phyloP scores from a whole-genome alignment of 1,140 invertebrate genomes.

The Bombus pascuorum region DNA sequence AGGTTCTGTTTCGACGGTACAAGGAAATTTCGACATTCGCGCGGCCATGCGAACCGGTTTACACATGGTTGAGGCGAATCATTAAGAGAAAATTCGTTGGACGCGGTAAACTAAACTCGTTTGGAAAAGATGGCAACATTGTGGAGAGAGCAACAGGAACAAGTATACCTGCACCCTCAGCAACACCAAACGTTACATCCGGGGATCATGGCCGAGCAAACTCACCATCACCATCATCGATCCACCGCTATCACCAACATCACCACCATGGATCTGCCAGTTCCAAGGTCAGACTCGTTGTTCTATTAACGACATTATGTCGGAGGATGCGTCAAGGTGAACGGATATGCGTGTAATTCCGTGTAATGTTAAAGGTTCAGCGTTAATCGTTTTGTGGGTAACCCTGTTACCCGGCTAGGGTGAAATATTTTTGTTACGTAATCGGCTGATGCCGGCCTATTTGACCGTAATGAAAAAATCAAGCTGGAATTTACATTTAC shows the following conservation, averaged over 20 bases:
- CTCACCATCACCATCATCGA: constrained; percentile 51
- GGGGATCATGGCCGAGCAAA: constrained; percentile 41
- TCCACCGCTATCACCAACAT: not conserved
- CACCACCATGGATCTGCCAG: constrained; percentile 56
- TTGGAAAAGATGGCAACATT: constrained; percentile 44
- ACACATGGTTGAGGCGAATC: not conserved
- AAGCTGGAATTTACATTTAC: not conserved
- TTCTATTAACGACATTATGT: constrained; percentile 54
- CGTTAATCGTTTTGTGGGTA: not conserved
- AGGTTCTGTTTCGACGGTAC: not conserved
- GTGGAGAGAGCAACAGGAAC: constrained; percentile 65
- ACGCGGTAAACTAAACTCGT: too few species aligned
- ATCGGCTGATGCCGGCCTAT: not conserved
- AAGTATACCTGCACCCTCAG: constrained; percentile 62
- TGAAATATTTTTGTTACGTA: constrained; percentile 26
- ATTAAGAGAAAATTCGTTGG: not conserved
- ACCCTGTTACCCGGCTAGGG: not conserved
- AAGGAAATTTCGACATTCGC: not conserved
- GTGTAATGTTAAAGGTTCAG: constrained; percentile 7
- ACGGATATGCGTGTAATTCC: constrained; percentile 28
- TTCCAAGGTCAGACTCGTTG: constrained; percentile 67
- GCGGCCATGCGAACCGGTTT: not conserved
- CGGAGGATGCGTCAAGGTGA: constrained; percentile 33
- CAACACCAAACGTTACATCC: constrained; percentile 48
- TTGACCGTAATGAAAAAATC: not conserved